Evolutionary conservation across 2,797 vertebrate species (phyloP).

Genomic region (Lindbergichthys nudifrons): DNA sequence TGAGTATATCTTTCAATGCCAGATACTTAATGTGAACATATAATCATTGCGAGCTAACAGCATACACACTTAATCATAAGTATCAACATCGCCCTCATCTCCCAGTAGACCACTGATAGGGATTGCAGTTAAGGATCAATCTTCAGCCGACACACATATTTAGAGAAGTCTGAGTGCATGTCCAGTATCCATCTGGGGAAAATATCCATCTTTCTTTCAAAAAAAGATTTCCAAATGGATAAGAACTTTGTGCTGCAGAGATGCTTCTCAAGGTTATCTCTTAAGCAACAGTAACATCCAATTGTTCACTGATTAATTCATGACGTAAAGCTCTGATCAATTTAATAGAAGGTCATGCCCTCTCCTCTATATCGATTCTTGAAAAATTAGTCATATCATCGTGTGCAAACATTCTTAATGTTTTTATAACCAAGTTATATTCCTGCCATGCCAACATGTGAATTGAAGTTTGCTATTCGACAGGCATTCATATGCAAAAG

Average conservation of each 20-base stretch:
- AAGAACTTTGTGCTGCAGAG: constrained; percentile 12
- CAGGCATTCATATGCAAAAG: constrained; percentile 3
- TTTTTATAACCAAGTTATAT: constrained; percentile 19
- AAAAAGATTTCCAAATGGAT: constrained; percentile 35
- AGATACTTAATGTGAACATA: constrained; percentile 3
- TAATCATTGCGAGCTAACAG: constrained; percentile 6
- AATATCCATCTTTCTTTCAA: constrained; percentile 26
- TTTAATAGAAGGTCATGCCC: constrained; percentile 12
- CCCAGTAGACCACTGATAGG: constrained; percentile 24
- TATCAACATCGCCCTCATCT: background rate
- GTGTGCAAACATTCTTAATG: constrained; percentile 3
- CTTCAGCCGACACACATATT: constrained; percentile 29
- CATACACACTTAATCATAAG: constrained; percentile 12
- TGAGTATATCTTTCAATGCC: constrained; percentile 9
- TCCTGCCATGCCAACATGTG: constrained; percentile 18
- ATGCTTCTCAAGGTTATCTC: constrained; percentile 30
- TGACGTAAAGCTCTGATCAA: constrained; percentile 7
- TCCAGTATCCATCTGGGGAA: constrained; percentile 23
- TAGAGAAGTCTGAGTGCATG: constrained; percentile 5
- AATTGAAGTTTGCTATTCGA: constrained; percentile 22
- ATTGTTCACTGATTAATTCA: constrained; percentile 28
- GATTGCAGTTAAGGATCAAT: constrained; percentile 50
- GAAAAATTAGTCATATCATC: constrained; percentile 23
- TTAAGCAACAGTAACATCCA: background rate
- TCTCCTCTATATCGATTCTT: constrained; percentile 5